Conservation (phyloP, 2,888 invertebrate genomes). For the Cheilosia impressa region DNA sequence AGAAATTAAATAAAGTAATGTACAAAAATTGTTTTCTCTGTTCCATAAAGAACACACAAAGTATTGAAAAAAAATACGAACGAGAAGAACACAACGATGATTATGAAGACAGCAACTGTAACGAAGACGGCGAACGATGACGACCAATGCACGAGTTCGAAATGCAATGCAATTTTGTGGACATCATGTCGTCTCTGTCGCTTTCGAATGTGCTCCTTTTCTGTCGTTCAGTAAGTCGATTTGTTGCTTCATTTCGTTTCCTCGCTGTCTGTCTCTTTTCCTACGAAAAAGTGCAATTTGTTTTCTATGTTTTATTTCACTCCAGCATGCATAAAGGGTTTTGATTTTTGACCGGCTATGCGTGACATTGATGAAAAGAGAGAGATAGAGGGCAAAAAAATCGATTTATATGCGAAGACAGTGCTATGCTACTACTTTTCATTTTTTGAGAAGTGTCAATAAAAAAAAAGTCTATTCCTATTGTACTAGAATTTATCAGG, state of each 20-base stretch:
- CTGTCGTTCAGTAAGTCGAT: neutral
- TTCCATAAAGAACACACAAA: no score
- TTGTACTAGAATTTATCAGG: no score
- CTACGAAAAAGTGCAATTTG: conserved; percentile 8
- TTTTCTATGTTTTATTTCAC: neutral
- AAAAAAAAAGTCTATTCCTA: neutral
- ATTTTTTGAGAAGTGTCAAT: neutral
- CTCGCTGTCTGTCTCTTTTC: neutral
- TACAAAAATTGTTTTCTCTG: conserved; percentile 49
- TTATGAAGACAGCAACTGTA: conserved; percentile 64
- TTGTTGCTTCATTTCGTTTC: neutral
- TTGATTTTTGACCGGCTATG: conserved; percentile 35
- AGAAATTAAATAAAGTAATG: neutral
- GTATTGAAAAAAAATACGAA: conserved; percentile 53
- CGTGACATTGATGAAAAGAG: neutral
- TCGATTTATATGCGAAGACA: neutral
- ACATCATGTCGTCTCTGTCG: conserved; percentile 40
- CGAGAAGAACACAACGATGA: conserved; percentile 68
- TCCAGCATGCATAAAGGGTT: neutral
- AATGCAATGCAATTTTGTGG: conserved; percentile 22
- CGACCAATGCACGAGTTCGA: conserved; percentile 50
- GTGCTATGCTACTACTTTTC: neutral
- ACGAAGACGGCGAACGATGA: conserved; percentile 56
- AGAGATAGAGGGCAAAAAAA: neutral
- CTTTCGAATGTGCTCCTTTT: neutral